These are phyloP conservation scores for Zaprionus capensis DNA, from an alignment of 1,140 invertebrate genomes.

Conservation along the genomic window DNA sequence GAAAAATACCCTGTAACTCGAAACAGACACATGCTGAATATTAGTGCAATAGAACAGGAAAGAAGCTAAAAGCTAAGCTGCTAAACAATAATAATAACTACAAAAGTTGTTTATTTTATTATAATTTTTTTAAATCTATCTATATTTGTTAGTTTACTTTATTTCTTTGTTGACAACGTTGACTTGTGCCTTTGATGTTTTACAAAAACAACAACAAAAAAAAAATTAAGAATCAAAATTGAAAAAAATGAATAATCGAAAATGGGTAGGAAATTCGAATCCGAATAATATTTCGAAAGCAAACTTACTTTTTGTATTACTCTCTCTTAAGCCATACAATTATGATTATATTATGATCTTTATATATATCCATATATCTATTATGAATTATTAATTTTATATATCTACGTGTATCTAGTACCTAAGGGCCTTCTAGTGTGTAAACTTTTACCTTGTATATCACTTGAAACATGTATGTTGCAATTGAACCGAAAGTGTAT, in stretches of 20 bases:
- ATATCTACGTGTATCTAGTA: conserved; percentile 76
- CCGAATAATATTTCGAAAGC: conserved; percentile 11
- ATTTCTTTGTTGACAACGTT: conserved; percentile 80
- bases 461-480: conserved; percentile 77
- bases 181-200: conserved; percentile 84
- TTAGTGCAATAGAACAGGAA: conserved; percentile 49
- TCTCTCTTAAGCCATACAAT: conserved; percentile 73
- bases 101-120: conserved; percentile 40
- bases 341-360: conserved; percentile 45
- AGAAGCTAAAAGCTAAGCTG: conserved; percentile 49
- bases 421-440: conserved; percentile 66
- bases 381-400: conserved; percentile 66
- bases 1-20: conserved; percentile 24
- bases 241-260: conserved; percentile 20
- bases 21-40: conserved; percentile 70
- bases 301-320: conserved; percentile 69
- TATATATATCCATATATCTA: conserved; percentile 23
- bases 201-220: conserved; percentile 49
- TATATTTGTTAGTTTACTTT: conserved; percentile 71
- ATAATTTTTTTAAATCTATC: conserved; percentile 1
- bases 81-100: conserved; percentile 44
- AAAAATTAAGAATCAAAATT: conserved; percentile 32
- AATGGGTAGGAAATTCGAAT: conserved; percentile 16
- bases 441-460: conserved; percentile 79
- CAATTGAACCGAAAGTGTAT: conserved; percentile 79